Conservation (phyloP, 2,797 vertebrate species). For the Lemur catta region DNA sequence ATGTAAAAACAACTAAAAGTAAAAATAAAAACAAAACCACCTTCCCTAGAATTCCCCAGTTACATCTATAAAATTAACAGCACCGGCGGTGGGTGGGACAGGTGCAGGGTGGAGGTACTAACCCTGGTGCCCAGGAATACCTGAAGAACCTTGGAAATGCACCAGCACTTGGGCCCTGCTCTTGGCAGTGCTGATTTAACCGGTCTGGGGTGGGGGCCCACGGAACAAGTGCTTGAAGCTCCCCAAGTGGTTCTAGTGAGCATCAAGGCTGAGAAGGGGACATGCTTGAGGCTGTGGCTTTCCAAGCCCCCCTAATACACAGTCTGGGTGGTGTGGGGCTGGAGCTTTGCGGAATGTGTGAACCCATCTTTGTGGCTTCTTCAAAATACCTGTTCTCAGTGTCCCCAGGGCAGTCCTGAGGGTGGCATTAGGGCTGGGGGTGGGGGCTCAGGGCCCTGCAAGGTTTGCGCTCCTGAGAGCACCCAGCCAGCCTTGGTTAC, state of each 20-base stretch:
- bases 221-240: background rate
- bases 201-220: background rate
- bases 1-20: background rate
- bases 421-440: background rate
- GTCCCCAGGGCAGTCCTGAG: background rate
- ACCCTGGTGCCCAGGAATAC: background rate
- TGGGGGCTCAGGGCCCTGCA: background rate
- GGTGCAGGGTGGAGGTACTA: too few relatives aligned
- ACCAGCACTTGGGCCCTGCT: accelerated
- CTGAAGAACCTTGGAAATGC: background rate
- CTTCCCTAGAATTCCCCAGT: background rate
- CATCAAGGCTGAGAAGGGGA: background rate
- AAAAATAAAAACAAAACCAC: background rate
- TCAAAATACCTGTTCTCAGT: background rate
- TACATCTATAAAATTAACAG: background rate
- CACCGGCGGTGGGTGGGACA: accelerated
- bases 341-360: background rate
- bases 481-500: too few relatives aligned
- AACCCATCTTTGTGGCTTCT: background rate
- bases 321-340: background rate
- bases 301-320: accelerated
- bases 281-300: background rate
- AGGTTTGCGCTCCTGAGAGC: background rate
- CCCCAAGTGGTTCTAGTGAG: background rate
- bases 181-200: background rate